Evolutionary conservation across 2,113 vertebrate species (phyloP), one percentile per base, ranked within the genome.

Genomic region (Channa argus): DNA sequence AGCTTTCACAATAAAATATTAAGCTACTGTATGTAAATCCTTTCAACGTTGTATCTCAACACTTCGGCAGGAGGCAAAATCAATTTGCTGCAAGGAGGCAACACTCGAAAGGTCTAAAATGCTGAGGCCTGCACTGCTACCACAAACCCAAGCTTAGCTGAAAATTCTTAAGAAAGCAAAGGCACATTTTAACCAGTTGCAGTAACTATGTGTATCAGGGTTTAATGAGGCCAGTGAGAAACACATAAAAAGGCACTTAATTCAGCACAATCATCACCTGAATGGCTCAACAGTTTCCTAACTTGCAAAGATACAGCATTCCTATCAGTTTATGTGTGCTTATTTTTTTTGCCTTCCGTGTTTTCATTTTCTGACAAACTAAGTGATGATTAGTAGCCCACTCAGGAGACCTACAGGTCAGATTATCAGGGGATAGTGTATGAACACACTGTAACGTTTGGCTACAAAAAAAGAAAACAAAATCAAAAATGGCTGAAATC

Each of bases 401-500:
- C 3, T 24, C 52, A 39, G 63, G 55, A 59, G 55, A 52, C 49
- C 39, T 6, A 39, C 14, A 55, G 62, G 63, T 74, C 53, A 70
- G 43, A 47, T 66, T 10, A 46, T 51, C 3, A 11, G 39, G 61
- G 75, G 46, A 77, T 71, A 38, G 47, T 14, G 43, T 50, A 51
- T 8, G n/a, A 74, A 51, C 0, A 52, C 13, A 8, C 24, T 24
- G 24, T 45, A 24, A 63, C 37, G 38, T 64, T 53, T 77, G 86
- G 61, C 66, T 38, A 63, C 71, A 61, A 63, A 44, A 49, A 41
- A 13, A 46, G 36, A 66, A 60, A 79, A 72, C 5, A 15, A 45
- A 77, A 64, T 67, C 12, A 36, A 46, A 67, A 67, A 83, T 76
- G 71, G 77, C 71, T 67, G 12, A 62, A 69, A 77, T 76, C 62